phyloP scores from a whole-genome alignment of 2,888 invertebrate genomes.

The Muscina levida region DNA sequence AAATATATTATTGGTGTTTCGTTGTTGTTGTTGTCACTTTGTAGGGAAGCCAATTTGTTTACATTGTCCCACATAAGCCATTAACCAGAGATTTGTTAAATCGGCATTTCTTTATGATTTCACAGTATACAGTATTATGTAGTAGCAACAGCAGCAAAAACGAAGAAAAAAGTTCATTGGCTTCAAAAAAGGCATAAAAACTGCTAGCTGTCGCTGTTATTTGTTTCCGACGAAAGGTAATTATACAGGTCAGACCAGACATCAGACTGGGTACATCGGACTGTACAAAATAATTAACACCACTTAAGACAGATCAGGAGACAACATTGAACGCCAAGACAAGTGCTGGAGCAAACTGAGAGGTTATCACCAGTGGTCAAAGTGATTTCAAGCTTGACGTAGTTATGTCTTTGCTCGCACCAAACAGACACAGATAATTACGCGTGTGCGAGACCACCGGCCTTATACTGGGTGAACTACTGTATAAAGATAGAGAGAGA shows the following conservation, averaged over 20 bases:
- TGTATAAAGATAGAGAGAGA: too few relatives aligned
- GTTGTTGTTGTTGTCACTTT: too few relatives aligned
- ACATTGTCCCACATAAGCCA: background rate
- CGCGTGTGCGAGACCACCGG: too few relatives aligned
- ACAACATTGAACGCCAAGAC: background rate
- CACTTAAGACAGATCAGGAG: background rate
- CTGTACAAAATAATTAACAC: slow-evolving; percentile 5
- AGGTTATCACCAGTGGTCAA: slow-evolving; percentile 13
- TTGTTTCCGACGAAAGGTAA: slow-evolving; percentile 19
- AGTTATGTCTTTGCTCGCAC: background rate
- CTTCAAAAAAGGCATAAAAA: background rate
- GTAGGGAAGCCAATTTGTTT: background rate
- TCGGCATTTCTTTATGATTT: background rate
- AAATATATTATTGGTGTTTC: too few relatives aligned
- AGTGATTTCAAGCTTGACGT: background rate
- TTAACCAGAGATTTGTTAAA: background rate
- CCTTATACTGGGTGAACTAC: too few relatives aligned
- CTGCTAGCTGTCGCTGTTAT: background rate
- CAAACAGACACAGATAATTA: background rate
- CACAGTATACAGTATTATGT: slow-evolving; percentile 3
- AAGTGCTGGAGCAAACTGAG: background rate
- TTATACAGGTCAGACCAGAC: background rate
- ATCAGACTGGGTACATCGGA: background rate
- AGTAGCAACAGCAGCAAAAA: background rate
- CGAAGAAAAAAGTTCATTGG: slow-evolving; percentile 3